A percentile compares a stretch with the other conserved stretches of the same genome.
phyloP scores from a whole-genome alignment of 2,888 invertebrate species.

The Nebria salina region DNA sequence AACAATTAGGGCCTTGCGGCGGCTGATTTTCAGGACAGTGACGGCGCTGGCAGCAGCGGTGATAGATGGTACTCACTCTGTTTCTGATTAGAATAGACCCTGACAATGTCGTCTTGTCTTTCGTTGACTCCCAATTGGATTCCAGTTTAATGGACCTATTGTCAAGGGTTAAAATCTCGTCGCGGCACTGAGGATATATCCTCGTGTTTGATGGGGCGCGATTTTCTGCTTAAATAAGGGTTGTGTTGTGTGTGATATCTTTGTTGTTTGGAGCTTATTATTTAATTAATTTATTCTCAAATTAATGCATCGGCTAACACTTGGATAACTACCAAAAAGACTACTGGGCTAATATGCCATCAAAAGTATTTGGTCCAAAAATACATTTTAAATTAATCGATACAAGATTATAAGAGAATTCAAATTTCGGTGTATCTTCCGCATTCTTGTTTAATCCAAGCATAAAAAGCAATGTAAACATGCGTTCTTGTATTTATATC shows the following conservation, averaged over 20 bases:
- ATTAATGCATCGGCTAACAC: neutral
- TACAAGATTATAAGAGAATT: neutral
- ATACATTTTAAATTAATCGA: neutral
- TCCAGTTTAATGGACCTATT: constrained; percentile 11
- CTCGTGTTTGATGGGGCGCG: neutral
- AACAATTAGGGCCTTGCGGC: neutral
- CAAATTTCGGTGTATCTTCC: neutral
- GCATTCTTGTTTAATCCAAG: neutral
- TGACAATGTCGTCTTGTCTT: constrained; percentile 1
- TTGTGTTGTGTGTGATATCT: neutral
- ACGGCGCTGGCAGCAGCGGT: neutral
- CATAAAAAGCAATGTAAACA: neutral
- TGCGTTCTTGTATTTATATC: neutral
- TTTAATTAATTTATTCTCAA: neutral
- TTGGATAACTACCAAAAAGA: too few species aligned
- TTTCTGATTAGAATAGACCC: constrained; percentile 3
- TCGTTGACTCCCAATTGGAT: neutral
- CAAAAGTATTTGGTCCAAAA: neutral
- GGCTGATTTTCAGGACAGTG: constrained; percentile 2
- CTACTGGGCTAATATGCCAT: too few species aligned
- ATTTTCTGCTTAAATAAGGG: neutral
- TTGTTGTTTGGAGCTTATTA: neutral
- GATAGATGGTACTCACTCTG: constrained; percentile 3
- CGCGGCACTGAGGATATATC: neutral
- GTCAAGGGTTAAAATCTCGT: constrained; percentile 9